Base-by-base conservation (phyloP, 2,113 vertebrate genomes). In the Chaenogobius annularis region DNA sequence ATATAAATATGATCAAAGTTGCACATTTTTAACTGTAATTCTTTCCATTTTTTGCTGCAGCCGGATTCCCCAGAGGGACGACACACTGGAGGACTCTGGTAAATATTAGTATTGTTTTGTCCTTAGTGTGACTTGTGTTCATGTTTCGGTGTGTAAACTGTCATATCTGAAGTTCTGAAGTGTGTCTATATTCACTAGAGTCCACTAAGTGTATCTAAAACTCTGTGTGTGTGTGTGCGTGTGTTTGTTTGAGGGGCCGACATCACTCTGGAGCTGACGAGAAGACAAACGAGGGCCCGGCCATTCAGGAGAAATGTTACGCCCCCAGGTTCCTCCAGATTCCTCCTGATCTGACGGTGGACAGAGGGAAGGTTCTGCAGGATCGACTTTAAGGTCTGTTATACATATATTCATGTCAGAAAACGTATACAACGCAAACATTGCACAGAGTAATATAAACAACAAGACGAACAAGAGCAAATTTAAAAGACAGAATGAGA, bases 261-360 rank as follows among this genome's bases (percentile, higher is more conserved):
- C 94, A 93, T 0, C 93, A 94, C 82, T 94, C 93, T 0, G 94
- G 94, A 83, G 94, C 90, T 1, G 94, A 94, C 19, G 91, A 80
- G 64, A 75, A 77, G 54, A 72, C 86, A 2, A 94, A 90, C 14
- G 95, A 95, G n/a, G 92, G 94, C 2, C 92, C 94, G 19, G 91
- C 94, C 7, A 98, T 97, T 82, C 96, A 97, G 86, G 97, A 98
- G 72, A 98, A 98, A 82, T 98, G 95, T 73, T 98, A 96, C 23
- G 95, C 95, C 37, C 96, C 96, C 73, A 95, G 96, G 66, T 98
- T 98, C 78, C 79, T 96, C 69, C 96, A 97, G 94, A 94, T 97
- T 78, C 96, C 97, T 50, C 88, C 94, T 61, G 95, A 96, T 23
- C 83, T 97, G 10, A 93, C 94, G 0, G 93, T 97, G 15, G 96